Evolutionary conservation across 2,888 invertebrate species (phyloP).

Genomic region (Muschampia plurimacula): DNA sequence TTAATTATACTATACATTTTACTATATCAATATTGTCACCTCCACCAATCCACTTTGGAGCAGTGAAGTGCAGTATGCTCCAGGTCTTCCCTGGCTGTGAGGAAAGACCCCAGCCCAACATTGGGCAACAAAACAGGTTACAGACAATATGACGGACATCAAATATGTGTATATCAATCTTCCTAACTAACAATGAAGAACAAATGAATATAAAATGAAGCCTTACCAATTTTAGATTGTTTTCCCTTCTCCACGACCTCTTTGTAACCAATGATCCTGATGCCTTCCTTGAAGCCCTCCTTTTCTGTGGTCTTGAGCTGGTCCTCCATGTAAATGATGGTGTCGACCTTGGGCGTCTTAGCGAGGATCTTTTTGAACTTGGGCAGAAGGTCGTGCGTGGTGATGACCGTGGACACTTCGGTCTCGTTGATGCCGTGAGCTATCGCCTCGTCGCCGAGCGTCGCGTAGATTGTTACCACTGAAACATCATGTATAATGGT

Average conservation of each 20-base stretch:
- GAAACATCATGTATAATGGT: conserved; percentile 45
- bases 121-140: too few species aligned
- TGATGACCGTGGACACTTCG: conserved; percentile 96
- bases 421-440: conserved; percentile 99
- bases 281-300: conserved; percentile 89
- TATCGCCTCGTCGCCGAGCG: conserved; percentile 98
- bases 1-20: too few species aligned
- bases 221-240: conserved; percentile 69
- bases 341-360: conserved; percentile 91
- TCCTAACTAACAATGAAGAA: too few species aligned
- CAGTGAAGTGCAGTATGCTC: too few species aligned
- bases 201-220: too few species aligned
- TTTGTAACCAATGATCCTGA: conserved; percentile 90
- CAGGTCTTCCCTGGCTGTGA: too few species aligned
- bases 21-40: too few species aligned
- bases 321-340: conserved; percentile 95
- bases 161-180: too few species aligned
- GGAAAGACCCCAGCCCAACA: too few species aligned
- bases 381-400: conserved; percentile 95
- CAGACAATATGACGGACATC: too few species aligned
- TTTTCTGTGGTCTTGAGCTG: conserved; percentile 90
- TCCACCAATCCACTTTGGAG: too few species aligned
- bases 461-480: conserved; percentile 98
- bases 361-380: conserved; percentile 93
- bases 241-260: conserved; percentile 80